phyloP scores from a whole-genome alignment of 2,888 invertebrate genomes.

The Mimas tiliae region DNA sequence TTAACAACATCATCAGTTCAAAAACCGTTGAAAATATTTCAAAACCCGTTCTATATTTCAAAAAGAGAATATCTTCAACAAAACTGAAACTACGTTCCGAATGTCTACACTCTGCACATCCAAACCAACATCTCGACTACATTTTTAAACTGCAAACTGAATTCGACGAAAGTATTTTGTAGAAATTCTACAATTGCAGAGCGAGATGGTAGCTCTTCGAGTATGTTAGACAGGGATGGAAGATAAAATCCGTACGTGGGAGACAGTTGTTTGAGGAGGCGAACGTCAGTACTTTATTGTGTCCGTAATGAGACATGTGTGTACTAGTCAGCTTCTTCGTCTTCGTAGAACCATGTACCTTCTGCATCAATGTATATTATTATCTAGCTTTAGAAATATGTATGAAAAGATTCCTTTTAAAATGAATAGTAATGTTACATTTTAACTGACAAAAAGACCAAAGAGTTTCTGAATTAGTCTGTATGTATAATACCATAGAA shows the following conservation, averaged over 20 bases:
- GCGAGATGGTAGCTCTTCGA: not conserved
- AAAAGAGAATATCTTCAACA: constrained; percentile 3
- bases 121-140: constrained; percentile 19
- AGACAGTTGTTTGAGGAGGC: constrained; percentile 47
- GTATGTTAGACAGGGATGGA: constrained; percentile 23
- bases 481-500: too few species aligned
- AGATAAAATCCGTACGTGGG: constrained; percentile 46
- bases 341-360: not conserved
- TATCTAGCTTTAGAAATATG: not conserved
- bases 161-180: constrained; percentile 24
- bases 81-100: not conserved
- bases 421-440: not conserved
- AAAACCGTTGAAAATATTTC: not conserved
- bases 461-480: too few species aligned
- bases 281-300: constrained; percentile 54
- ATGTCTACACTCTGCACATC: not conserved
- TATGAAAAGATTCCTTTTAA: not conserved
- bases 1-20: too few species aligned
- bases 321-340: constrained; percentile 2
- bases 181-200: constrained; percentile 13
- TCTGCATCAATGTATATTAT: not conserved
- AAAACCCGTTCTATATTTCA: not conserved
- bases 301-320: constrained; percentile 51
- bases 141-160: constrained; percentile 24
- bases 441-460: not conserved